Percentiles rank a stretch among this genome's conserved stretches.
Evolutionary conservation across 2,113 vertebrate genomes (phyloP).

Genomic region (Bambusicola thoracicus): DNA sequence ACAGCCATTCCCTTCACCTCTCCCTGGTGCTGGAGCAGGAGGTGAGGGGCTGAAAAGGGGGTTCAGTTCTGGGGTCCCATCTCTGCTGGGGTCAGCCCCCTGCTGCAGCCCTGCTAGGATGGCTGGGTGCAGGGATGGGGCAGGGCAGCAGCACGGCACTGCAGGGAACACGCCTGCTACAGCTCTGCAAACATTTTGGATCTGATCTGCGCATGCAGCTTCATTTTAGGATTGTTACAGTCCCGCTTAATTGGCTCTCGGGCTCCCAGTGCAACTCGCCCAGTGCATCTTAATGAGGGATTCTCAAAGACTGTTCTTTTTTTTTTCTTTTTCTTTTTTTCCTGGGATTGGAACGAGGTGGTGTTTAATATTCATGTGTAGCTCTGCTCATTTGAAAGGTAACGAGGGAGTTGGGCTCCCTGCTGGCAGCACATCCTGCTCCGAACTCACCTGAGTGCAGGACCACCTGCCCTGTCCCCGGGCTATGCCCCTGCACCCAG

Average conservation of each 20-base stretch:
- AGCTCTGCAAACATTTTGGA: neutral
- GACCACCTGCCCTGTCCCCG: neutral
- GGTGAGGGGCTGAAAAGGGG: neutral
- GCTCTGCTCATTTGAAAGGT: constrained; percentile 57
- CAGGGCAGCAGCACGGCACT: neutral
- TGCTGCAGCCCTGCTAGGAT: neutral
- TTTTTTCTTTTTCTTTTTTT: constrained; percentile 37
- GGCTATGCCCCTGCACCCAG: neutral
- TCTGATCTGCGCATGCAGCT: neutral
- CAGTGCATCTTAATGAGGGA: constrained; percentile 66
- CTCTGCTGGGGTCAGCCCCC: rapidly evolving
- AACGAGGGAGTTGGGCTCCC: constrained; percentile 58
- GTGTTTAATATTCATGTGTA: constrained; percentile 68
- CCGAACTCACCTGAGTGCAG: too few relatives aligned
- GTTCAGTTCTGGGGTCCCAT: rapidly evolving
- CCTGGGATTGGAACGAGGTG: constrained; percentile 16
- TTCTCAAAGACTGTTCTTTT: constrained; percentile 52
- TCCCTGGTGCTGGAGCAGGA: neutral
- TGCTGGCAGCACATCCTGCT: constrained; percentile 20
- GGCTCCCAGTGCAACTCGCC: constrained; percentile 32
- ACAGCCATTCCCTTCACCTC: neutral
- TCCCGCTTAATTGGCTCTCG: constrained; percentile 56
- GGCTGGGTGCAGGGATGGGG: neutral
- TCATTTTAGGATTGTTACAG: constrained; percentile 15
- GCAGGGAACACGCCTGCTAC: rapidly evolving